These are phyloP conservation scores for Melanotaenia pygmaea DNA, from an alignment of 2,797 vertebrate genomes.

Conservation along the genomic window DNA sequence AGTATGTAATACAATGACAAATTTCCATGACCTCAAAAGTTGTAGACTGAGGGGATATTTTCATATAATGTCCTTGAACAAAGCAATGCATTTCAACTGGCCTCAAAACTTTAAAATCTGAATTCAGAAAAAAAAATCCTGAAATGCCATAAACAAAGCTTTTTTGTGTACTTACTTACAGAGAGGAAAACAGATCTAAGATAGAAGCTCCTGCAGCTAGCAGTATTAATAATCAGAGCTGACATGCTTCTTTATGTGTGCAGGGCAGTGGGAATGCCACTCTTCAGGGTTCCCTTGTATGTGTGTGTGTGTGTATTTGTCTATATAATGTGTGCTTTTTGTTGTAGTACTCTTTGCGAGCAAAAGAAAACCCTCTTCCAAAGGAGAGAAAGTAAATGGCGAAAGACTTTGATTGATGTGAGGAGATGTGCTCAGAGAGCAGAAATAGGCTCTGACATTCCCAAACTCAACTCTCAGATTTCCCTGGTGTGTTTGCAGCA, in stretches of 20 bases:
- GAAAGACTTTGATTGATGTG: constrained; percentile 51
- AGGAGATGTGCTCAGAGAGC: constrained; percentile 62
- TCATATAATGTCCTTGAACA: constrained; percentile 6
- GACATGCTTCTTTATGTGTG: constrained; percentile 65
- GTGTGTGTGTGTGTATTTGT: constrained; percentile 13
- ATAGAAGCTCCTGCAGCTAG: constrained; percentile 77
- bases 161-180: constrained; percentile 48
- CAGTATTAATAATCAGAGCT: constrained; percentile 68
- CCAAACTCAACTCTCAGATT: constrained; percentile 46
- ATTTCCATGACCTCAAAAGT: constrained; percentile 1
- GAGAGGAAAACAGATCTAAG: constrained; percentile 61
- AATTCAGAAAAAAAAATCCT: constrained; percentile 25
- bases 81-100: constrained; percentile 13
- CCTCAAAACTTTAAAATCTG: constrained; percentile 8
- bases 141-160: constrained; percentile 38
- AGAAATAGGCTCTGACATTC: constrained; percentile 51
- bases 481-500: constrained; percentile 32
- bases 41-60: constrained; percentile 12
- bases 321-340: constrained; percentile 32
- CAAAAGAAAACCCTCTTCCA: constrained; percentile 49
- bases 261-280: constrained; percentile 72
- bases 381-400: constrained; percentile 8
- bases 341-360: constrained; percentile 43
- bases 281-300: constrained; percentile 59
- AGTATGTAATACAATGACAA: not conserved